A percentile compares a stretch with the other conserved stretches of the same genome.
Conservation (phyloP, 1,140 invertebrate genomes). For the Frieseomelitta varia region DNA sequence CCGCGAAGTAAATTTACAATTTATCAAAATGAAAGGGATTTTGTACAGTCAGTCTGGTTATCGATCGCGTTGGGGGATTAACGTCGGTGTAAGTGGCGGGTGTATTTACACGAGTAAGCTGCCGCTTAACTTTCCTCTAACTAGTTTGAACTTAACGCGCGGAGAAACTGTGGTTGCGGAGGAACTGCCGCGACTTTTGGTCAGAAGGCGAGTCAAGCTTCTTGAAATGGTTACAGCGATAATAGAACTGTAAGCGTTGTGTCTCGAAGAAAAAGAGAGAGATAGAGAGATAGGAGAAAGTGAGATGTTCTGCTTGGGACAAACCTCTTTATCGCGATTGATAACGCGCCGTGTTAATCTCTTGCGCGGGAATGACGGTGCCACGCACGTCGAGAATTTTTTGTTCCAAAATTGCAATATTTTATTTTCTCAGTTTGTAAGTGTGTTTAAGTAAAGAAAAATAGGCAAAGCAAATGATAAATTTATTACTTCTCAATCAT, state of each 20-base stretch:
- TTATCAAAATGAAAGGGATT: background rate
- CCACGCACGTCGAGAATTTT: too few relatives aligned
- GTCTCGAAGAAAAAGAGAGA: background rate
- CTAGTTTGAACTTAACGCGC: constrained; percentile 66
- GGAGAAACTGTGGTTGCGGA: constrained; percentile 53
- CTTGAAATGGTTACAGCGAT: constrained; percentile 39
- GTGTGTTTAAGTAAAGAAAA: too few relatives aligned
- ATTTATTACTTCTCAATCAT: too few relatives aligned
- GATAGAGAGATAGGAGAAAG: constrained; percentile 5
- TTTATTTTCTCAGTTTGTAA: too few relatives aligned
- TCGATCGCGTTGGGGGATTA: constrained; percentile 58
- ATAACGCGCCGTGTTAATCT: background rate
- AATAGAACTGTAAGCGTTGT: constrained; percentile 30
- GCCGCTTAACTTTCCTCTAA: constrained; percentile 60
- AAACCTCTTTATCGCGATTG: background rate
- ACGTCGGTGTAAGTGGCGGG: constrained; percentile 54
- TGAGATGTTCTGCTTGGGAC: background rate
- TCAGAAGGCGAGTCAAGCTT: background rate
- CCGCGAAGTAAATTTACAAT: too few relatives aligned
- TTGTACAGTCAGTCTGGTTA: background rate
- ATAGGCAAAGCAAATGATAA: too few relatives aligned
- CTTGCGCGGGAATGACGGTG: too few relatives aligned
- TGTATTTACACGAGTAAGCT: constrained; percentile 65
- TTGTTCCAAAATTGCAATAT: too few relatives aligned
- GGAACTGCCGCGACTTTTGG: constrained; percentile 15